Conservation (phyloP, 1,140 invertebrate species). For the Bacillus rossius region DNA sequence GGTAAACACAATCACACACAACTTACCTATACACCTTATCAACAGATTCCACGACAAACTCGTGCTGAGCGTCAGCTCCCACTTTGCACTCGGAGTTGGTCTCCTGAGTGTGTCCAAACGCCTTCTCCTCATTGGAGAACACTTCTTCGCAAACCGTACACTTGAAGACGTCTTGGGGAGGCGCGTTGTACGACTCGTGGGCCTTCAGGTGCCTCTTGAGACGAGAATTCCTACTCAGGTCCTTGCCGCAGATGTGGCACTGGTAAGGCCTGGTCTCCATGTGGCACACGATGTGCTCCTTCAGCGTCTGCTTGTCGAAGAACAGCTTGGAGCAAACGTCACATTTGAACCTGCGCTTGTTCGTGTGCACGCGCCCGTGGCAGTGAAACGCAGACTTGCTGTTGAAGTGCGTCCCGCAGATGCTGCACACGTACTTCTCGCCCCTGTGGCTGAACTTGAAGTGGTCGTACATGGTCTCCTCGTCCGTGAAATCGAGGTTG, state of each 20-base stretch:
- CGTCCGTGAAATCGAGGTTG: conserved; percentile 30
- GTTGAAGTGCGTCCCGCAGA: conserved; percentile 40
- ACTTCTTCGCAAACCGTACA: conserved; percentile 1
- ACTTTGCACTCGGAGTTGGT: background rate
- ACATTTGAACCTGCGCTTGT: conserved; percentile 5
- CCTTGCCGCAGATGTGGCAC: conserved; percentile 48
- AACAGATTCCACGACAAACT: too few species aligned
- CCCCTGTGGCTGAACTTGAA: conserved; percentile 30
- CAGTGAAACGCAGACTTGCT: background rate
- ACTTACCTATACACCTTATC: too few species aligned
- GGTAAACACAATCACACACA: too few species aligned
- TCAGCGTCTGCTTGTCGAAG: conserved; percentile 43
- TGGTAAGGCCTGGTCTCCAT: conserved; percentile 48
- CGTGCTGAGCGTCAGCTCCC: too few species aligned
- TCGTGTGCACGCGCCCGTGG: conserved; percentile 1
- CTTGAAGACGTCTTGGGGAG: conserved; percentile 3
- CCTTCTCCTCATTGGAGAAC: conserved; percentile 1
- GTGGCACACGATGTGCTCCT: conserved; percentile 47
- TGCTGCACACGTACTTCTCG: conserved; percentile 42
- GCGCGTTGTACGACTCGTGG: conserved; percentile 1
- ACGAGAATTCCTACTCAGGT: conserved; percentile 43
- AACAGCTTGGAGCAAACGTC: conserved; percentile 27
- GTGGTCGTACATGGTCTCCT: conserved; percentile 33
- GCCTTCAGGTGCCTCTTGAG: conserved; percentile 24
- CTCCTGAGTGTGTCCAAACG: background rate